phyloP scores from a whole-genome alignment of 2,113 vertebrate species.

The Sialia sialis region DNA sequence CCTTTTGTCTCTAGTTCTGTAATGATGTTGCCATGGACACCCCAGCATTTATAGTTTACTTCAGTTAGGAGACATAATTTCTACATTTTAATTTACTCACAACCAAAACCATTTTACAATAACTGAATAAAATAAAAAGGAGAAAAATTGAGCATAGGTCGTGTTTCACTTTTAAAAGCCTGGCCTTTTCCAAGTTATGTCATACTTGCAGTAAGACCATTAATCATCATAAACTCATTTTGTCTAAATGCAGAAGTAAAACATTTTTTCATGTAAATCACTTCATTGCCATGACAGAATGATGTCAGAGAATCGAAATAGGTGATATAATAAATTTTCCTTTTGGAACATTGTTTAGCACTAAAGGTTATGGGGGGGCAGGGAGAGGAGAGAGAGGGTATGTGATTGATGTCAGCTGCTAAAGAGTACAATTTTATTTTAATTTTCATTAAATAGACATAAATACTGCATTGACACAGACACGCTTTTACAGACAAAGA shows the following conservation, averaged over 20 bases:
- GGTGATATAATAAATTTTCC: conserved; percentile 32
- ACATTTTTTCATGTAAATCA: conserved; percentile 51
- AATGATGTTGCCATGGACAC: neutral
- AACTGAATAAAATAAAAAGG: neutral
- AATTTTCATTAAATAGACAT: conserved; percentile 5
- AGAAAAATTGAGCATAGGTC: neutral
- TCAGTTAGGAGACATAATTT: neutral
- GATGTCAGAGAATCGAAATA: conserved; percentile 51
- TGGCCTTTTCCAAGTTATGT: neutral
- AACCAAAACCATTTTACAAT: neutral
- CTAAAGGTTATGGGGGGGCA: neutral
- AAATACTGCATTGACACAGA: neutral
- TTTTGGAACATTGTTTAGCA: conserved; percentile 29
- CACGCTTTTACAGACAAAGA: neutral
- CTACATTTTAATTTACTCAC: neutral
- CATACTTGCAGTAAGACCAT: conserved; percentile 35
- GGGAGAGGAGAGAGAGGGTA: neutral
- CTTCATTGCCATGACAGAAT: conserved; percentile 42
- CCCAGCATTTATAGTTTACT: neutral
- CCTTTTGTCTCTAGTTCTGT: neutral
- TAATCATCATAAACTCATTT: conserved; percentile 62
- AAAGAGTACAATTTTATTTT: neutral
- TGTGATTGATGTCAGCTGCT: neutral
- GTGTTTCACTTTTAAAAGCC: neutral
- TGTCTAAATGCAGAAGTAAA: conserved; percentile 57